phyloP scores from a whole-genome alignment of 1,140 invertebrate species.

The Alviniconcha marisindica region DNA sequence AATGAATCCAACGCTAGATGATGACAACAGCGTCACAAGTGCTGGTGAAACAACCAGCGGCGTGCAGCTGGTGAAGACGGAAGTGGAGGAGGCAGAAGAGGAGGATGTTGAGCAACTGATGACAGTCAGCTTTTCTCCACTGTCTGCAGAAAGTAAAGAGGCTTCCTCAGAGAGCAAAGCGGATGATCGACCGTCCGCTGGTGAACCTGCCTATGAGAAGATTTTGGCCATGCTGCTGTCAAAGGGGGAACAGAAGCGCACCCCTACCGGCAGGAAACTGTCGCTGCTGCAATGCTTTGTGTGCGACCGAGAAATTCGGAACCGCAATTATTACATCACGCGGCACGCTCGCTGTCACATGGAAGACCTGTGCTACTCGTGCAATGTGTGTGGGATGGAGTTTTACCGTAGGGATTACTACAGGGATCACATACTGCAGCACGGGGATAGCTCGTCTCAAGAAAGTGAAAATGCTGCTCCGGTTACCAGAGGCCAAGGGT shows the following conservation, averaged over 20 bases:
- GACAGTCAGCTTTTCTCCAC: too few relatives aligned
- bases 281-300: slow-evolving; percentile 38
- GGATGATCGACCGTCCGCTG: neutral
- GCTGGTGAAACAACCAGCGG: neutral
- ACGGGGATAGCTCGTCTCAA: neutral
- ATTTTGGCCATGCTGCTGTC: slow-evolving; percentile 11
- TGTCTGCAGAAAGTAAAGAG: too few relatives aligned
- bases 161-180: neutral
- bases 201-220: slow-evolving; percentile 34
- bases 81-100: neutral
- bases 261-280: slow-evolving; percentile 15
- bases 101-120: too few relatives aligned
- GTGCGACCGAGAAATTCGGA: slow-evolving; percentile 32
- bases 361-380: slow-evolving; percentile 32
- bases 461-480: neutral
- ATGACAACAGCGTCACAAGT: neutral
- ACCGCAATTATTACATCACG: slow-evolving; percentile 35
- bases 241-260: slow-evolving; percentile 8
- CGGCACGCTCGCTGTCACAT: slow-evolving; percentile 33
- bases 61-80: neutral
- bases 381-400: slow-evolving; percentile 19
- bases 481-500: neutral
- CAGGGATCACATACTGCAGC: slow-evolving; percentile 27
- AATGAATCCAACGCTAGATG: neutral
- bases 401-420: slow-evolving; percentile 31